Evolutionary conservation across 2,888 invertebrate species (phyloP), one percentile per base, ranked within the genome.

Genomic region (Cyaniris semiargus): DNA sequence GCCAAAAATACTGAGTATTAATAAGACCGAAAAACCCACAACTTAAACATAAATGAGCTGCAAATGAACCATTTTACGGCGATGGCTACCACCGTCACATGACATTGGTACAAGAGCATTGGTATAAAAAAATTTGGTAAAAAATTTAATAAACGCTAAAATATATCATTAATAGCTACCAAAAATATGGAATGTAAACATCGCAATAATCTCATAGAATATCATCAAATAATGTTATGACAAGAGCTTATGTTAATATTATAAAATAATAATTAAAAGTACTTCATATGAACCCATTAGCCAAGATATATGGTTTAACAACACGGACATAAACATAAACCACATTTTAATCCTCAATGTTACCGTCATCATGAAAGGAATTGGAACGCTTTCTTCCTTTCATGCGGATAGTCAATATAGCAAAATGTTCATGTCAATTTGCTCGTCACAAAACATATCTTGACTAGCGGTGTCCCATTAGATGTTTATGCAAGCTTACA

Each of bases 111-210:
- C 90, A 90, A 90, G 88, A 90, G 89, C 93, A 93, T 93, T 93
- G 93, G 93, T 93, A 93, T 93, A 87, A 88, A 89, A 90, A 85
- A 92, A 92, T 92, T 93, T 93, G 92, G 93, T 92, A 91, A 92
- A 87, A 87, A 87, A 88, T 81, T 80, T 85, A 82, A 86, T 90
- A 90, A 88, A 89, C 87, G 86, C 90, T 92, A 89, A 53, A 83
- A 86, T 66, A 80, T 88, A 91, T 85, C 53, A 88, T 82, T 84
- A 66, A 84, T 88, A 91, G 89, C 92, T 92, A 92, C 89, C 89
- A 84, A 86, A 78, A 86, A 85, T 87, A 88, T 88, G 88, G 88
- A 89, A 88, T 89, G 88, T 89, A 80, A 83, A 85, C 81, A 81
- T 83, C 82, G 82, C 85, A 88, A 89, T 91, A 91, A 92, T 92